These are phyloP conservation scores for Furcifer pardalis DNA, from an alignment of 2,797 vertebrate genomes.

Conservation along the genomic window DNA sequence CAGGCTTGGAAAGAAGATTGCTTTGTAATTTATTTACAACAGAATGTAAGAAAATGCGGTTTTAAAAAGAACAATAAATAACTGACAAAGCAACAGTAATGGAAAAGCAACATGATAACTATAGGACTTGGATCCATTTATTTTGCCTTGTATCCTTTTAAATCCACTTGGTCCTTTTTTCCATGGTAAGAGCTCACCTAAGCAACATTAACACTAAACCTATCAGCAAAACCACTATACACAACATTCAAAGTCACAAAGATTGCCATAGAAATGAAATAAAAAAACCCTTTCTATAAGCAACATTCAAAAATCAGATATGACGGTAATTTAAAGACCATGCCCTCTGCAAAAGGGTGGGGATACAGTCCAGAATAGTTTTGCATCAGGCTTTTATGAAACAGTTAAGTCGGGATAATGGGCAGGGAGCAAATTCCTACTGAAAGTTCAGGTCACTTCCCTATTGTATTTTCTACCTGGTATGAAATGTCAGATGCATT, in stretches of 20 bases:
- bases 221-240: conserved; percentile 47
- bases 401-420: conserved; percentile 55
- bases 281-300: conserved; percentile 54
- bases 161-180: conserved; percentile 81
- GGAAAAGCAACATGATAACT: conserved; percentile 69
- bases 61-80: conserved; percentile 87
- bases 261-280: conserved; percentile 47
- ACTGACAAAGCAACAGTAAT: conserved; percentile 79
- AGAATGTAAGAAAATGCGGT: conserved; percentile 83
- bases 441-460: conserved; percentile 53
- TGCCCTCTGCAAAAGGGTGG: conserved; percentile 44
- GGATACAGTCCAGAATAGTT: conserved; percentile 54
- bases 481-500: conserved; percentile 54
- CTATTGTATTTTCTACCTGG: conserved; percentile 64
- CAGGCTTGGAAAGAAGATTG: conserved; percentile 78
- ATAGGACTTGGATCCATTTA: conserved; percentile 66
- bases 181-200: conserved; percentile 53
- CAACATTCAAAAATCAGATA: conserved; percentile 52
- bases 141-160: conserved; percentile 59
- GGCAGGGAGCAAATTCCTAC: conserved; percentile 60
- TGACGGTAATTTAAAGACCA: conserved; percentile 60
- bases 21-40: conserved; percentile 93
- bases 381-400: conserved; percentile 54
- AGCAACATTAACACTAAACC: conserved; percentile 55
- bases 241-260: conserved; percentile 46